Evolutionary conservation across 2,113 vertebrate species (phyloP), one percentile per base, ranked within the genome.

Genomic region (Peromyscus polionotus): DNA sequence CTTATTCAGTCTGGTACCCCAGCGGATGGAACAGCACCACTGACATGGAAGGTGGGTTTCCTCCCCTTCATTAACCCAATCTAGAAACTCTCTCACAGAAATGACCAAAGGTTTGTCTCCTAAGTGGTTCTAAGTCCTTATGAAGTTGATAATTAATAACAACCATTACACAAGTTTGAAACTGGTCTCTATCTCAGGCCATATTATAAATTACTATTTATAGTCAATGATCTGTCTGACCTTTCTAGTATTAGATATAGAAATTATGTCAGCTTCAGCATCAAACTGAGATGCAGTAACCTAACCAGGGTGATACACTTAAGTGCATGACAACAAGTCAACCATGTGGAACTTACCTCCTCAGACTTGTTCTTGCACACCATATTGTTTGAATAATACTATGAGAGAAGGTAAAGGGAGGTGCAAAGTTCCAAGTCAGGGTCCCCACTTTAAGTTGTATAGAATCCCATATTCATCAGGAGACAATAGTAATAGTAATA

Each of bases 151-250:
- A 67, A 67, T 85, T 85, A 42, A 65, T 20, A 45, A 14, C 61
- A 65, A 65, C 28, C 42, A 26, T 39, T 39, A 67, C 7, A 51
- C 19, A 94, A 61, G 81, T 79, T 51, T 97, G 97, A 97, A 98
- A 98, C 97, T 97, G 93, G 98, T 97, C 97, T 98, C 95, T 70
- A 89, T 88, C 75, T 72, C 95, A 88, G 88, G 76, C 88, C 93
- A 68, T 11, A 72, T 75, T 97, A 84, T 81, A 97, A 95, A 97
- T 98, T 98, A 97, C 45, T 1, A 96, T 98, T 97, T 89, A 63
- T 88, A 95, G 48, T 93, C 0, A 9, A 76, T 97, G 97, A 92
- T 88, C 81, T 97, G 59, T n/a, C 94, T 88, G 31, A 36, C 28
- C 10, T 28, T 31, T 26, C 63, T 65, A 65, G 63, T 65, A 28